Conservation (phyloP, 2,113 vertebrate genomes). For the Aphyosemion australe region DNA sequence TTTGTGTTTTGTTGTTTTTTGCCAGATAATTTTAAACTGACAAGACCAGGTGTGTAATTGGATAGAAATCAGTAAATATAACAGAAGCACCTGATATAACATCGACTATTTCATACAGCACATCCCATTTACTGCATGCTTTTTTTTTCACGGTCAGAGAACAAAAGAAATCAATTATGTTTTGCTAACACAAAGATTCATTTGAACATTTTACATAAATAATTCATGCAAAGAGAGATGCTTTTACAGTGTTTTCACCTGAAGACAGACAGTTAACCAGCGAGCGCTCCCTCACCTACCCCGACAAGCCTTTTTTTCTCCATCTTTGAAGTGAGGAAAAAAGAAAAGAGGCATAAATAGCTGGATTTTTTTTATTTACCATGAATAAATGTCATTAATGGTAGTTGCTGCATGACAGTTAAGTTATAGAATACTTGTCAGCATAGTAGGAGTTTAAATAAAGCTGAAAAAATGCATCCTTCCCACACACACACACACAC, state of each 20-base stretch:
- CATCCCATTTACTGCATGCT: slow-evolving; percentile 65
- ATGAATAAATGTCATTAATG: slow-evolving; percentile 65
- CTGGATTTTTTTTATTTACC: slow-evolving; percentile 65
- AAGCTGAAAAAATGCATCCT: slow-evolving; percentile 48
- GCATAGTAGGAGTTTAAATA: slow-evolving; percentile 43
- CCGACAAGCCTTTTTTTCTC: too few relatives aligned
- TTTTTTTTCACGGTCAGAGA: slow-evolving; percentile 56
- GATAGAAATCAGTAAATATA: slow-evolving; percentile 65
- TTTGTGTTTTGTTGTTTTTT: not conserved
- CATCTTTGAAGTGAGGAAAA: slow-evolving; percentile 54
- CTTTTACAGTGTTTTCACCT: slow-evolving; percentile 70
- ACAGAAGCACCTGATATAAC: slow-evolving; percentile 65
- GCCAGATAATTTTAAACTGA: slow-evolving; percentile 33
- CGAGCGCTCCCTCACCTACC: slow-evolving; percentile 28
- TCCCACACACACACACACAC: slow-evolving; percentile 38
- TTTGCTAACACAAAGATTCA: slow-evolving; percentile 62
- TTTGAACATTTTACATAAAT: slow-evolving; percentile 74
- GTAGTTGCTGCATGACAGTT: slow-evolving; percentile 20
- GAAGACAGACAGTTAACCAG: slow-evolving; percentile 61
- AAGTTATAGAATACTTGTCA: slow-evolving; percentile 55
- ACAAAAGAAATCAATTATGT: slow-evolving; percentile 71
- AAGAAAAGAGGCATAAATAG: slow-evolving; percentile 44
- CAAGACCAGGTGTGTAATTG: slow-evolving; percentile 30
- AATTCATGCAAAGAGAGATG: slow-evolving; percentile 66
- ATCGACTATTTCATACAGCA: slow-evolving; percentile 72